Evolutionary conservation across 1,140 invertebrate genomes (phyloP).

Genomic region (Drosophila micromelanica): DNA sequence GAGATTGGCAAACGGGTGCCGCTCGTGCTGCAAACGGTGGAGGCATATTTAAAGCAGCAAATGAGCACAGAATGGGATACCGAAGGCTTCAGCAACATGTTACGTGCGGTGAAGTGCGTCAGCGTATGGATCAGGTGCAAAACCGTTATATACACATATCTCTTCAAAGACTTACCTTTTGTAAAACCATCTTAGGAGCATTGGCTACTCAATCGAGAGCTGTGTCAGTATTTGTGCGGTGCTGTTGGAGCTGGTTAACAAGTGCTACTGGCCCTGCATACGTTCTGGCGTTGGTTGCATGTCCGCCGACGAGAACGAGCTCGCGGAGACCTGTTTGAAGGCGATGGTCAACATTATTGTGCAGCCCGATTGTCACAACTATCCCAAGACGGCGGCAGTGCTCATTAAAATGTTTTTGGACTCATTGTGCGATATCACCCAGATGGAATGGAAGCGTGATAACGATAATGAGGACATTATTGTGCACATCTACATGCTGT

Average conservation of each 20-base stretch:
- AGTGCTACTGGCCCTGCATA: conserved; percentile 81
- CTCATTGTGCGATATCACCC: conserved; percentile 71
- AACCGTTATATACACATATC: background rate
- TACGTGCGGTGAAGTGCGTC: conserved; percentile 86
- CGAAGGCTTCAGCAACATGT: conserved; percentile 84
- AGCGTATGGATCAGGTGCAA: conserved; percentile 87
- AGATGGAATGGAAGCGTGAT: conserved; percentile 81
- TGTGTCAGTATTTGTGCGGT: conserved; percentile 76
- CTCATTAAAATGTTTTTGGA: conserved; percentile 85
- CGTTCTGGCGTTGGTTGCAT: conserved; percentile 83
- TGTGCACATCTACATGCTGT: conserved; percentile 87
- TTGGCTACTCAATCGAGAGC: conserved; percentile 84
- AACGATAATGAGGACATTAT: conserved; percentile 85
- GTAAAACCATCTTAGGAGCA: conserved; percentile 38
- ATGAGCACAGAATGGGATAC: conserved; percentile 64
- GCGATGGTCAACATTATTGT: conserved; percentile 86
- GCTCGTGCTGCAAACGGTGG: conserved; percentile 72
- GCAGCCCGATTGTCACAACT: conserved; percentile 86
- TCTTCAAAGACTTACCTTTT: background rate
- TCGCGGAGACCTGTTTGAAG: conserved; percentile 88
- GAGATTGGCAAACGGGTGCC: conserved; percentile 73
- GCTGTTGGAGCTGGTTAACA: conserved; percentile 78
- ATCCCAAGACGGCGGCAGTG: conserved; percentile 85
- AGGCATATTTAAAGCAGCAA: conserved; percentile 68
- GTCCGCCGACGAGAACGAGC: conserved; percentile 85